Conservation (phyloP, 2,797 vertebrate genomes). For the Neosilurus mollespiculum region DNA sequence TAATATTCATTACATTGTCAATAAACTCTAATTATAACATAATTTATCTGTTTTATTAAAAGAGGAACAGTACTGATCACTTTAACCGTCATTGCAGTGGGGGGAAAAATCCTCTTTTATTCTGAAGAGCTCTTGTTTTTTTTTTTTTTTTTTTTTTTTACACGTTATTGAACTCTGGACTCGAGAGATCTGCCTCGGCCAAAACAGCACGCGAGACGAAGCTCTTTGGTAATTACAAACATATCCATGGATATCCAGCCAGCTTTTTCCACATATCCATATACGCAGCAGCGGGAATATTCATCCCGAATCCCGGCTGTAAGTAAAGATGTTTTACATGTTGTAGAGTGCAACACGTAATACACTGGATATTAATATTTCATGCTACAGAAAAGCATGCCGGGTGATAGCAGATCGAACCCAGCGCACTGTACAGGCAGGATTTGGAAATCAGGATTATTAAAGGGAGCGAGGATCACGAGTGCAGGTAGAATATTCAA, state of each 20-base stretch:
- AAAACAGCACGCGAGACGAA: not conserved
- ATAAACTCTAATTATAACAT: not conserved
- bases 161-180: conserved; percentile 12
- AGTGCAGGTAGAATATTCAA: conserved; percentile 22
- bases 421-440: conserved; percentile 17
- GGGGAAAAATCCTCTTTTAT: not conserved
- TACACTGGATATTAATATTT: conserved; percentile 58
- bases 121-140: conserved; percentile 8
- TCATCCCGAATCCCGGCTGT: conserved; percentile 43
- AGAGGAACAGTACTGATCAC: too few species aligned
- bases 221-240: conserved; percentile 45
- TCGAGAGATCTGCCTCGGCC: not conserved
- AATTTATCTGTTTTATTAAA: not conserved
- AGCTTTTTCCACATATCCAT: conserved; percentile 41
- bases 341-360: conserved; percentile 53
- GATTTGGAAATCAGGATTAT: conserved; percentile 46
- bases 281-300: conserved; percentile 31
- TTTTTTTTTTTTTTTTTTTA: not conserved
- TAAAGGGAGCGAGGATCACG: not conserved
- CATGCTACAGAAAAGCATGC: conserved; percentile 47
- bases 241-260: conserved; percentile 25
- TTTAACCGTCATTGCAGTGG: not conserved
- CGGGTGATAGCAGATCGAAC: conserved; percentile 44
- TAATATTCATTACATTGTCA: not conserved
- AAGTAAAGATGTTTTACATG: conserved; percentile 52